Percentiles rank a stretch among this genome's conserved stretches.
These are phyloP conservation scores for Thaumatotibia leucotreta DNA, from an alignment of 1,140 invertebrate genomes.

Conservation along the genomic window DNA sequence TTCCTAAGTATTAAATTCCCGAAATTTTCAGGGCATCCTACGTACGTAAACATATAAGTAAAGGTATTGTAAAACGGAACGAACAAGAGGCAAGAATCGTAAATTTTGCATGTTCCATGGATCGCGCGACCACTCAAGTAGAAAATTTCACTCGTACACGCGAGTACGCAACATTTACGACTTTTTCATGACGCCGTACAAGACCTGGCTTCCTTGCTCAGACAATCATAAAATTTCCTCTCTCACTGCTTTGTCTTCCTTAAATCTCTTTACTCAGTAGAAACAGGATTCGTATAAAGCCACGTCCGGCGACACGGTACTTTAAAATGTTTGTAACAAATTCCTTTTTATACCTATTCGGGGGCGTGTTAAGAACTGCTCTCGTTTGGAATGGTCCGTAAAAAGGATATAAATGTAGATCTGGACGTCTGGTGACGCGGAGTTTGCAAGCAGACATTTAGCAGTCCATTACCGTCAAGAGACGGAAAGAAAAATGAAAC, in stretches of 20 bases:
- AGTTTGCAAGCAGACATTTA: conserved; percentile 20
- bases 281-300: not conserved
- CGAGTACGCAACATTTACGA: conserved; percentile 50
- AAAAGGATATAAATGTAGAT: conserved; percentile 12
- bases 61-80: conserved; percentile 15
- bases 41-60: conserved; percentile 27
- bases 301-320: not conserved
- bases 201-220: conserved; percentile 37
- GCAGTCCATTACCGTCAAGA: conserved; percentile 26
- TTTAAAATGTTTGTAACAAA: conserved; percentile 10
- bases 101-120: conserved; percentile 49
- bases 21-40: too few relatives aligned
- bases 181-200: conserved; percentile 47
- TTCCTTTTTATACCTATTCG: conserved; percentile 21
- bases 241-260: conserved; percentile 29
- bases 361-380: conserved; percentile 19
- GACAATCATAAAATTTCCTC: conserved; percentile 44
- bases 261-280: not conserved
- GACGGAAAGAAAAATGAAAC: conserved; percentile 30
- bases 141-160: conserved; percentile 49
- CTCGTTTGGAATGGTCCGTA: conserved; percentile 3
- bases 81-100: conserved; percentile 32
- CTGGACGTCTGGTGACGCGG: conserved; percentile 3
- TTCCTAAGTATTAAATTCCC: too few relatives aligned
- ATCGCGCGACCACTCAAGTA: conserved; percentile 38